A percentile compares a stretch with the other conserved stretches of the same genome.
Evolutionary conservation across 2,888 invertebrate species (phyloP).

Genomic region (Rotaria socialis): DNA sequence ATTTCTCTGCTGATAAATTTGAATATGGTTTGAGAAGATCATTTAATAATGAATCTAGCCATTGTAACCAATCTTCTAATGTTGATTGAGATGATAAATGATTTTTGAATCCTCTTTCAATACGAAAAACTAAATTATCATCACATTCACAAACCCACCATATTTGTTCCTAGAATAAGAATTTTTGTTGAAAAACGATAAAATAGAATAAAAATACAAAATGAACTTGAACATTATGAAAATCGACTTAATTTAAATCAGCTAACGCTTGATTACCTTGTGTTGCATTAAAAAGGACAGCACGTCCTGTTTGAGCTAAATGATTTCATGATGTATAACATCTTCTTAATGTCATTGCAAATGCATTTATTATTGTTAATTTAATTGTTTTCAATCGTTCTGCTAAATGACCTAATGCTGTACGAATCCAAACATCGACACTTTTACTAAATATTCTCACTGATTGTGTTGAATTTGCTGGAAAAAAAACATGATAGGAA

Average conservation of each 20-base stretch:
- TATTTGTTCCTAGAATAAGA: conserved; percentile 66
- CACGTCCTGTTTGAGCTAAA: conserved; percentile 86
- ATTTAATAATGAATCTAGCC: conserved; percentile 89
- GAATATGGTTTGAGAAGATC: conserved; percentile 81
- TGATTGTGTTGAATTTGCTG: conserved; percentile 69
- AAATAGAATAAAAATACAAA: too few relatives aligned
- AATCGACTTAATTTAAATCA: conserved; percentile 93
- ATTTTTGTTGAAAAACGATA: not conserved
- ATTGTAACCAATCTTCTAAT: conserved; percentile 92
- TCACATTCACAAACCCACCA: conserved; percentile 97
- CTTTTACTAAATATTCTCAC: conserved; percentile 81
- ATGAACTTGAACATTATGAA: conserved; percentile 78
- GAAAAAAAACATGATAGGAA: not conserved
- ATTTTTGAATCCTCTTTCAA: conserved; percentile 80
- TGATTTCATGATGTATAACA: conserved; percentile 95
- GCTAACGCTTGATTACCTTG: conserved; percentile 93
- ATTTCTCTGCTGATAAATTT: conserved; percentile 61
- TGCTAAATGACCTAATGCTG: conserved; percentile 44
- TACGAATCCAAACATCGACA: conserved; percentile 59
- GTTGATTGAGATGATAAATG: conserved; percentile 73
- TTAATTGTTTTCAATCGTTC: conserved; percentile 45
- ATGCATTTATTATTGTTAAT: conserved; percentile 70
- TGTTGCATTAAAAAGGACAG: conserved; percentile 85
- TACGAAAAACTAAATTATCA: conserved; percentile 73
- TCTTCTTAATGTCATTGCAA: conserved; percentile 85